Percentiles rank a stretch among this genome's conserved stretches.
These are phyloP conservation scores for Neopelma chrysocephalum DNA, from an alignment of 2,797 vertebrate genomes.

Conservation along the genomic window DNA sequence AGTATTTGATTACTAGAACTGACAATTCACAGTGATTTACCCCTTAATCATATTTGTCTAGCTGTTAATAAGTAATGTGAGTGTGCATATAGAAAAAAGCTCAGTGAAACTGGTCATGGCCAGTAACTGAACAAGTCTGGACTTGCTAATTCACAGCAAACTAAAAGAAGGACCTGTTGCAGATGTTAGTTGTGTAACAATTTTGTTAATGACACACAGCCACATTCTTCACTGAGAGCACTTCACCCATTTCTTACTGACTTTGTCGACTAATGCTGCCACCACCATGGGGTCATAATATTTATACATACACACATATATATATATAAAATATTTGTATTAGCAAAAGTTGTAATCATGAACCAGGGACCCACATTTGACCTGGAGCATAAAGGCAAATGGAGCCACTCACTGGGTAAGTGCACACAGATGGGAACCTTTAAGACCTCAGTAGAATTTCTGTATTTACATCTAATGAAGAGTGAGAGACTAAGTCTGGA, in stretches of 20 bases:
- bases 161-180: not conserved
- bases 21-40: not conserved
- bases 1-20: not conserved
- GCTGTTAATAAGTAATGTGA: not conserved
- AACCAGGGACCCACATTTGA: not conserved
- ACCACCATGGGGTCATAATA: not conserved
- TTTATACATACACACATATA: too few species aligned
- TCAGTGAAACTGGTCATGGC: not conserved
- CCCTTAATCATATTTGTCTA: not conserved
- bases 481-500: not conserved
- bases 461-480: not conserved
- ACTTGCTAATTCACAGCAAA: not conserved
- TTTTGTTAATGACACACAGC: not conserved
- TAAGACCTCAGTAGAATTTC: not conserved
- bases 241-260: not conserved
- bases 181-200: not conserved
- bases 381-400: not conserved
- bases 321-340: not conserved
- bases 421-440: not conserved
- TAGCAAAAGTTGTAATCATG: not conserved
- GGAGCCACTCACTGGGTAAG: rapidly evolving
- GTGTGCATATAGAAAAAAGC: not conserved
- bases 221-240: not conserved
- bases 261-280: not conserved
- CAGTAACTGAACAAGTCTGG: not conserved